These are phyloP conservation scores for Drosophila subsilvestris DNA, from an alignment of 2,888 invertebrate genomes.

Conservation along the genomic window DNA sequence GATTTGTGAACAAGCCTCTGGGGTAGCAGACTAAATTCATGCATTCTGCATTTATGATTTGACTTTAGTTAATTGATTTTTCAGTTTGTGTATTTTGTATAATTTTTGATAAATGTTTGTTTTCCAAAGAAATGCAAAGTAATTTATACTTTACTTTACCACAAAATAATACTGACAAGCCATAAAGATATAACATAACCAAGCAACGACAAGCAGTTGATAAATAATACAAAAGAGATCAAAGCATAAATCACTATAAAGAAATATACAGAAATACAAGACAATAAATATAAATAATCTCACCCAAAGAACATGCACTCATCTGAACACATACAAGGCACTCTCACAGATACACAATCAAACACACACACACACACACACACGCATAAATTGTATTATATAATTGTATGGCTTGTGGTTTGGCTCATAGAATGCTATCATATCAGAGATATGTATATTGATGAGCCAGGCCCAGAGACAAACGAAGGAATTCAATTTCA, in stretches of 20 bases:
- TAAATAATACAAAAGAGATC: constrained; percentile 54
- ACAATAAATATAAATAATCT: constrained; percentile 48
- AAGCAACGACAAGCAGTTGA: constrained; percentile 58
- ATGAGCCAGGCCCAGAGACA: constrained; percentile 3
- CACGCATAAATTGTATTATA: constrained; percentile 28
- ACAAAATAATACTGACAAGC: constrained; percentile 73
- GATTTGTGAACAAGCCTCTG: constrained; percentile 74
- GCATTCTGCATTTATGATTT: constrained; percentile 66
- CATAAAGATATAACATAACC: constrained; percentile 67
- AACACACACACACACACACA: constrained; percentile 12
- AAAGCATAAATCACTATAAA: constrained; percentile 58
- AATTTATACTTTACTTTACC: constrained; percentile 66
- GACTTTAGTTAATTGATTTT: constrained; percentile 43
- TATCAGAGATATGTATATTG: constrained; percentile 14
- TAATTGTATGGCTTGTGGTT: constrained; percentile 23
- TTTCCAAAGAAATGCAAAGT: constrained; percentile 64
- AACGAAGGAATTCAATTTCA: constrained; percentile 10
- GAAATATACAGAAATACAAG: constrained; percentile 68
- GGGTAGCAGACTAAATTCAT: constrained; percentile 85
- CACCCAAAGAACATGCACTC: constrained; percentile 42
- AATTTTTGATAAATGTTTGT: constrained; percentile 56
- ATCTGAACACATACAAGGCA: constrained; percentile 39
- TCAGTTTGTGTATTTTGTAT: constrained; percentile 50
- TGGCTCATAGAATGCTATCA: constrained; percentile 22
- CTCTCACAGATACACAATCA: constrained; percentile 9